Conservation (phyloP, 1,140 invertebrate genomes). For the Rhyzopertha dominica region DNA sequence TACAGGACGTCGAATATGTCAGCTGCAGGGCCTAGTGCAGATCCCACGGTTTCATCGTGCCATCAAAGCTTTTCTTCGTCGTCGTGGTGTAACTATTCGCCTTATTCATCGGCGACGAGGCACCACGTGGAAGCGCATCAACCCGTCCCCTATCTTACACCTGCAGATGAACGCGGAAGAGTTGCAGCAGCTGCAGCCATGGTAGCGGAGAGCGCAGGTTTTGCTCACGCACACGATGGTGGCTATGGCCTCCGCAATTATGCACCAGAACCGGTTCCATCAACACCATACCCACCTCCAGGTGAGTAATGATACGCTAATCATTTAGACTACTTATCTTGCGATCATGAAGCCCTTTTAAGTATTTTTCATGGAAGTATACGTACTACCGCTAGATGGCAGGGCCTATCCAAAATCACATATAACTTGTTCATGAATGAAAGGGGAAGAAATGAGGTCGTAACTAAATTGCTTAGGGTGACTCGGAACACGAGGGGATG, state of each 20-base stretch:
- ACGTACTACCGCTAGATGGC: no score
- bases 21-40: conserved; percentile 50
- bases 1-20: conserved; percentile 57
- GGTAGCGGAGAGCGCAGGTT: conserved; percentile 57
- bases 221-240: conserved; percentile 57
- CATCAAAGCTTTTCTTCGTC: conserved; percentile 66
- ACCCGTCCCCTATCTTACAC: conserved; percentile 60
- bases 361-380: no score
- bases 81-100: conserved; percentile 69
- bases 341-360: no score
- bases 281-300: conserved; percentile 74
- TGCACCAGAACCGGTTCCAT: conserved; percentile 66
- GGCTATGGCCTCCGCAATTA: conserved; percentile 73
- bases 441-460: no score
- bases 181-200: conserved; percentile 54
- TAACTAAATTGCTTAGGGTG: no score
- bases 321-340: no score
- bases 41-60: conserved; percentile 56
- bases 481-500: no score
- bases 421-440: no score
- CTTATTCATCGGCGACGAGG: conserved; percentile 59
- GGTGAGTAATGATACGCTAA: conserved; percentile 45
- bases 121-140: conserved; percentile 57
- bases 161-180: conserved; percentile 60
- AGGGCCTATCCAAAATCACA: no score